Evolutionary conservation across 2,113 vertebrate species (phyloP), one percentile per base, ranked within the genome.

Genomic region (Chamaea fasciata): DNA sequence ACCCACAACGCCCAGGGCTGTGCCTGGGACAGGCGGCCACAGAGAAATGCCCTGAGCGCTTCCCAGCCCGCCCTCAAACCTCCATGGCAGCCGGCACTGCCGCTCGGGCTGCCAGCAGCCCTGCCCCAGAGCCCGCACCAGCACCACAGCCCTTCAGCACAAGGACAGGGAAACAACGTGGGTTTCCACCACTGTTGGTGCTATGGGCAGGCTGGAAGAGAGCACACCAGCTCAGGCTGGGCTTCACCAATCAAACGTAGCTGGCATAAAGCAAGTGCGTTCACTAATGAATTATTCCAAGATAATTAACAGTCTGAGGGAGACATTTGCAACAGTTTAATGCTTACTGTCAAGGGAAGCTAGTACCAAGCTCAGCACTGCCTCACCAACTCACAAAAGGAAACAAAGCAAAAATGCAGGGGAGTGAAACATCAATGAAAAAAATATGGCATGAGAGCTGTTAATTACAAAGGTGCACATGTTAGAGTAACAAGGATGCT

Each of bases 301-400:
- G 41, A 90, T 81, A 93, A 96, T 90, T 87, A 94, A 92, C 44
- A 92, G 76, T 86, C 88, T 90, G 86, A 96, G 64, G 69, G 73
- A 96, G 76, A 89, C 1, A 4, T 81, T 86, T 83, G 52, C 79
- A 90, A 82, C 83, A 94, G 80, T 69, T 95, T 95, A 92, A 93
- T 57, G 83, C 80, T 83, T 76, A 53, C 82, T 87, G 90, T 93
- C 92, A 93, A 84, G 83, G 67, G 88, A 94, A 92, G 73, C n/a
- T 21, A 53, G 80, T 53, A 93, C 46, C 76, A 75, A 86, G 80
- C 79, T 90, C 94, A 89, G 80, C 80, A 47, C 57, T 91, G 86
- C 73, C 80, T 93, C 50, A 2, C 73, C 83, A 87, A 64, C 52
- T 71, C 86, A 87, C 88, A 87, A 87, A 93, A 74, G 63, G 49